These are phyloP conservation scores for Abscondita cerata DNA, from an alignment of 2,888 invertebrate species.

Conservation along the genomic window DNA sequence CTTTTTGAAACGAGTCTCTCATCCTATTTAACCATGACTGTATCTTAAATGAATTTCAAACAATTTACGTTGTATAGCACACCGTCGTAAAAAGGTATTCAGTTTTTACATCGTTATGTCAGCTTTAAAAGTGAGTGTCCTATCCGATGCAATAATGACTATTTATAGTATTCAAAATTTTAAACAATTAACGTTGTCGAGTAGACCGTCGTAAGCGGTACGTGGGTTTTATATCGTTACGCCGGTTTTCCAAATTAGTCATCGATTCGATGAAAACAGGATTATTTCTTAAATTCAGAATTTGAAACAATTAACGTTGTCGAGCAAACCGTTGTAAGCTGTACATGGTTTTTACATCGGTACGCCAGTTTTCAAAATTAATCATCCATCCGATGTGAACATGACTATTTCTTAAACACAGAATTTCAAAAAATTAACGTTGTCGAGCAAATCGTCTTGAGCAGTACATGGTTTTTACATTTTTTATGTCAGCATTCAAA, in stretches of 20 bases:
- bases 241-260: too few species aligned
- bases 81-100: too few species aligned
- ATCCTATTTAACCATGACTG: background rate
- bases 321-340: too few species aligned
- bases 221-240: background rate
- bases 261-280: background rate
- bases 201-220: background rate
- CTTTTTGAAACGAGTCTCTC: background rate
- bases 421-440: background rate
- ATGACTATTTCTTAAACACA: background rate
- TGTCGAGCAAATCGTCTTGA: background rate
- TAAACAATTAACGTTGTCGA: background rate
- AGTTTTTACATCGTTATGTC: too few species aligned
- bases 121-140: too few species aligned
- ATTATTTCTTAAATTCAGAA: background rate
- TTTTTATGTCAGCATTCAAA: background rate
- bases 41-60: background rate
- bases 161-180: background rate
- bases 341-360: background rate
- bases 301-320: too few species aligned
- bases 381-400: too few species aligned
- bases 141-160: background rate
- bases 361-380: too few species aligned
- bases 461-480: background rate
- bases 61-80: background rate